Evolutionary conservation across 2,113 vertebrate genomes (phyloP).

Genomic region (Nothobranchius furzeri): DNA sequence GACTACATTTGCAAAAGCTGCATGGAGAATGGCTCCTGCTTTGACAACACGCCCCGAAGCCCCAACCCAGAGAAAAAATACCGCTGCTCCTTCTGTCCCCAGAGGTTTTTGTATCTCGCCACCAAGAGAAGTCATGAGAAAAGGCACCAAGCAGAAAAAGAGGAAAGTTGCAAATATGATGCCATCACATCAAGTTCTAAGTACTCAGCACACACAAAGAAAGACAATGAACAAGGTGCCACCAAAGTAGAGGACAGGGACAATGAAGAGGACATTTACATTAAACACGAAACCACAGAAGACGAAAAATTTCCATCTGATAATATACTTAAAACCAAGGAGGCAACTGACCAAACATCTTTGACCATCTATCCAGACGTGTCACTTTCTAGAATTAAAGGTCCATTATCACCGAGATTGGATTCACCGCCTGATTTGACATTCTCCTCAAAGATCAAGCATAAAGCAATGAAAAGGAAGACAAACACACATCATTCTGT

Average conservation of each 20-base stretch:
- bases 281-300: conserved; percentile 55
- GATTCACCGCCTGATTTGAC: conserved; percentile 47
- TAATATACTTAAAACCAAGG: conserved; percentile 62
- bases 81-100: conserved; percentile 94
- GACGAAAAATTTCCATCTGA: conserved; percentile 38
- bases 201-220: conserved; percentile 83
- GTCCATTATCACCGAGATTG: conserved; percentile 32
- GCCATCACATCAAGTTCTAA: conserved; percentile 87
- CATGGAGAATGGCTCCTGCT: conserved; percentile 87
- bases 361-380: conserved; percentile 57
- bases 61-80: conserved; percentile 92
- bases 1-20: conserved; percentile 92
- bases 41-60: conserved; percentile 87
- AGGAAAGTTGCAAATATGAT: conserved; percentile 82
- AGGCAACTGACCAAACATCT: conserved; percentile 50
- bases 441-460: conserved; percentile 56
- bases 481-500: conserved; percentile 37
- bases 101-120: conserved; percentile 94
- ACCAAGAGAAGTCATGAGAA: conserved; percentile 96
- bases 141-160: conserved; percentile 85
- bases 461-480: conserved; percentile 65
- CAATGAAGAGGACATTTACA: conserved; percentile 32
- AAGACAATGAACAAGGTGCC: conserved; percentile 86
- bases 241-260: conserved; percentile 78
- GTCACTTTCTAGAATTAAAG: conserved; percentile 52